Evolutionary conservation across 2,113 vertebrate genomes (phyloP), one percentile per base, ranked within the genome.

Genomic region (Echinops telfairi): DNA sequence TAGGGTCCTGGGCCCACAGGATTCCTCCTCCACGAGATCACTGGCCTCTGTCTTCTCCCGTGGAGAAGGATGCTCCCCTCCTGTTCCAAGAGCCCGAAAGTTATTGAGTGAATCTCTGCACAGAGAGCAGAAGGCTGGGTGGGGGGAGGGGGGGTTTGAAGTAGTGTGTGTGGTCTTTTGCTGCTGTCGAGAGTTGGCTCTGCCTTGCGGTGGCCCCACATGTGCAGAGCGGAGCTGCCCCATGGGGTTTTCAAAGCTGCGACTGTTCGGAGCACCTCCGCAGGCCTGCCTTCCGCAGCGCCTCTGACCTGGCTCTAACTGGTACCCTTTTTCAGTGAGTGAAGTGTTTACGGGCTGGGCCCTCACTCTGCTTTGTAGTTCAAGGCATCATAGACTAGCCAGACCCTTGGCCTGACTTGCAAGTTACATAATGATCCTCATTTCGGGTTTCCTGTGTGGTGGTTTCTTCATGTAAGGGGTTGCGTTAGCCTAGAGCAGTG

Each of bases 21-120:
- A 29, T 88, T 43, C 38, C 82, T 47, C 1, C 36, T 31, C 53
- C 53, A 66, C 12, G 53, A 64, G 83, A 29, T 89, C 68, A 64
- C 64, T 66, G 75, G 62, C 27, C 64, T 36, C 62, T 82, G 73
- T 85, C 81, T 76, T 78, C 29, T 70, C 31, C 27, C 57, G 25
- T 71, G 85, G 71, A 53, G 47, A 53, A 53, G 15, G 5, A 2
- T n/a, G 29, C 27, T 91, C 93, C 89, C 53, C 78, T 94, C n/a
- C 27, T 70, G 11, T 27, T 19, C 3, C 43, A 83, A 89, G 53
- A 64, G 84, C 38, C 36, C 76, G 77, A 8, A 17, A 36, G 31
- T 71, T 91, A 81, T 22, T 58, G 36, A 82, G 80, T 58, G 27
- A 43, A 58, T 91, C n/a, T 6, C 25, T 68, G 19, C 14, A 3